phyloP scores from a whole-genome alignment of 1,140 invertebrate species.

The Oreohelix idahoensis region DNA sequence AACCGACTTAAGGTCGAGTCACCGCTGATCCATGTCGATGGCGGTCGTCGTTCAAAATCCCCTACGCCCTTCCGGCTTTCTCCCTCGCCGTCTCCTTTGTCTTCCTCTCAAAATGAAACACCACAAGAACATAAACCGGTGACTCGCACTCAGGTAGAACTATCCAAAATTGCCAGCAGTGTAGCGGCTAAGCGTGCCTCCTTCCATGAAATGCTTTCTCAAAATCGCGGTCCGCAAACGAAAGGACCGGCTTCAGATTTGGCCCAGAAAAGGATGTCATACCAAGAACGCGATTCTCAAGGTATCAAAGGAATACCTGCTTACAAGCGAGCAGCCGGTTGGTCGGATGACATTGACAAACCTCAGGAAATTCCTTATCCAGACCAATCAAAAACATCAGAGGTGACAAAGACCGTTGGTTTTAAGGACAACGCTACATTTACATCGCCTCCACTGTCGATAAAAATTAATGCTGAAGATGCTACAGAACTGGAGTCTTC shows the following conservation, averaged over 20 bases:
- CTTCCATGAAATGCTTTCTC: constrained; percentile 27
- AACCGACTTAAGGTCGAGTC: background rate
- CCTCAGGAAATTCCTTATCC: background rate
- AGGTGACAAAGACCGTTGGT: background rate
- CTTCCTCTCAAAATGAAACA: background rate
- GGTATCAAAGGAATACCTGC: constrained; percentile 23
- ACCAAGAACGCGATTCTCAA: constrained; percentile 1
- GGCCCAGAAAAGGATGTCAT: constrained; percentile 16
- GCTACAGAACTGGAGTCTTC: background rate
- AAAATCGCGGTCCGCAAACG: background rate
- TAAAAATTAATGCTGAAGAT: background rate
- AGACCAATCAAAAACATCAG: background rate
- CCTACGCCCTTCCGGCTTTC: background rate
- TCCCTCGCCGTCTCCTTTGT: background rate
- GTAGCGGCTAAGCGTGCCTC: constrained; percentile 25
- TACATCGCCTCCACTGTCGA: background rate
- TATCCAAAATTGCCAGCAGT: constrained; percentile 11
- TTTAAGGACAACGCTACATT: background rate
- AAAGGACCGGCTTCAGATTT: background rate
- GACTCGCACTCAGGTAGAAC: background rate
- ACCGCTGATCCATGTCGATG: background rate
- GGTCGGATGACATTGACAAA: constrained; percentile 33
- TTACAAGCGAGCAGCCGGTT: constrained; percentile 24
- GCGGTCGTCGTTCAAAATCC: constrained; percentile 3
- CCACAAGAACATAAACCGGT: background rate